phyloP scores from a whole-genome alignment of 2,113 vertebrate genomes.

The Oreochromis niloticus region DNA sequence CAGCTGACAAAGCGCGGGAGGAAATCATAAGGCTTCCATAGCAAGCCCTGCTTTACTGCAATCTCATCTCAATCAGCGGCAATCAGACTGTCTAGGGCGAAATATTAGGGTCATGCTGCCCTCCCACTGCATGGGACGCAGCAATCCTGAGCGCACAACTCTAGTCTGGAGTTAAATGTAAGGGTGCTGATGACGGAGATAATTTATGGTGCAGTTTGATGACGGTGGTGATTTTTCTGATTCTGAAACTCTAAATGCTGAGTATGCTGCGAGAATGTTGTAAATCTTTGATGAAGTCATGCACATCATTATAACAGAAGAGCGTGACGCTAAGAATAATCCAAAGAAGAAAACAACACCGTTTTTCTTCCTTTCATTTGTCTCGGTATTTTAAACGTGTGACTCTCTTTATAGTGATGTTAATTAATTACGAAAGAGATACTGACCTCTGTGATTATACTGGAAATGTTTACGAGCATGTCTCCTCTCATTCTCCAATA shows the following conservation, averaged over 20 bases:
- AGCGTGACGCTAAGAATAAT: not conserved
- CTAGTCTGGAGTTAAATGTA: not conserved
- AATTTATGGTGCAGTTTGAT: not conserved
- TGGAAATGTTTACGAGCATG: not conserved
- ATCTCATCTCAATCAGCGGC: slow-evolving; percentile 62
- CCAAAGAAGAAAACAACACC: slow-evolving; percentile 1
- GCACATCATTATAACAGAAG: slow-evolving; percentile 22
- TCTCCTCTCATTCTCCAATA: not conserved
- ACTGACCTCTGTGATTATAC: not conserved
- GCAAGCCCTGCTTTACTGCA: slow-evolving; percentile 10
- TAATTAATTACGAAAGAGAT: slow-evolving; percentile 13
- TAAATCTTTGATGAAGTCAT: slow-evolving; percentile 4
- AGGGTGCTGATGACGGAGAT: slow-evolving; percentile 5
- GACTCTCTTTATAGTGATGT: not conserved
- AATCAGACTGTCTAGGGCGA: slow-evolving; percentile 39
- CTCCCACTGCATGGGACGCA: not conserved
- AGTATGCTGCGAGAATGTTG: not conserved
- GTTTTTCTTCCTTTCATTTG: not conserved
- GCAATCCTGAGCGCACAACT: not conserved
- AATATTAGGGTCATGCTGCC: slow-evolving; percentile 27
- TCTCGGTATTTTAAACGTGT: not conserved
- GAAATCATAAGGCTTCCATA: slow-evolving; percentile 27
- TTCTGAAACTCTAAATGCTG: not conserved
- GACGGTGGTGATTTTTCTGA: not conserved
- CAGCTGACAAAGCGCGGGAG: slow-evolving; percentile 51